Conservation (phyloP, 1,140 invertebrate species). For the Hylaeus anthracinus region DNA sequence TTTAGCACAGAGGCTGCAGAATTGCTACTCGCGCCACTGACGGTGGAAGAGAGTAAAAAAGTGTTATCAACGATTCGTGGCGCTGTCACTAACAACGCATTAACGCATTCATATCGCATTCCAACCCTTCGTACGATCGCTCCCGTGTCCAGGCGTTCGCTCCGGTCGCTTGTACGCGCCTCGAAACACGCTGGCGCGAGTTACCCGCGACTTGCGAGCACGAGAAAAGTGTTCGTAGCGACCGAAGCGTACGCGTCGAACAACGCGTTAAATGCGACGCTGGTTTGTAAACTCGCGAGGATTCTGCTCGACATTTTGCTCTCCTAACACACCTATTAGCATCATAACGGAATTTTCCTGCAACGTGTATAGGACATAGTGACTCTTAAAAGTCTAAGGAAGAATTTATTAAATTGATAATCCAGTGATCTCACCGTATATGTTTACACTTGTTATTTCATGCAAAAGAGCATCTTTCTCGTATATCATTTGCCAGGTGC, state of each 20-base stretch:
- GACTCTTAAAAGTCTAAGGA: no score
- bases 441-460: no score
- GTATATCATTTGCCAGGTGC: no score
- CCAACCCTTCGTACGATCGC: conserved; percentile 67
- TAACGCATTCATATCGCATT: conserved; percentile 77
- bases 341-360: no score
- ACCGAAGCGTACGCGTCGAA: not conserved
- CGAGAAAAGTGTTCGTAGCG: conserved; percentile 16
- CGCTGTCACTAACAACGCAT: conserved; percentile 75
- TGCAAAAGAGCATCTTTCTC: no score
- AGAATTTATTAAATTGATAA: no score
- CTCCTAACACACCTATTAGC: no score
- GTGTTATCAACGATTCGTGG: conserved; percentile 72
- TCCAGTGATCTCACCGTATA: no score
- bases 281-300: conserved; percentile 13
- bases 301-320: not conserved
- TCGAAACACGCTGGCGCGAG: conserved; percentile 41
- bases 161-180: conserved; percentile 53
- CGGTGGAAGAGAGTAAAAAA: not conserved
- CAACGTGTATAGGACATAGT: no score
- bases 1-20: no score
- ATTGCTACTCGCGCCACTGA: no score
- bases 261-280: not conserved
- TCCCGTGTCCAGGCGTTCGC: conserved; percentile 32
- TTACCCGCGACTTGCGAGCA: not conserved